Percentiles rank a stretch among this genome's conserved stretches.
Conservation (phyloP, 1,140 invertebrate species). For the Eriosoma lanigerum region DNA sequence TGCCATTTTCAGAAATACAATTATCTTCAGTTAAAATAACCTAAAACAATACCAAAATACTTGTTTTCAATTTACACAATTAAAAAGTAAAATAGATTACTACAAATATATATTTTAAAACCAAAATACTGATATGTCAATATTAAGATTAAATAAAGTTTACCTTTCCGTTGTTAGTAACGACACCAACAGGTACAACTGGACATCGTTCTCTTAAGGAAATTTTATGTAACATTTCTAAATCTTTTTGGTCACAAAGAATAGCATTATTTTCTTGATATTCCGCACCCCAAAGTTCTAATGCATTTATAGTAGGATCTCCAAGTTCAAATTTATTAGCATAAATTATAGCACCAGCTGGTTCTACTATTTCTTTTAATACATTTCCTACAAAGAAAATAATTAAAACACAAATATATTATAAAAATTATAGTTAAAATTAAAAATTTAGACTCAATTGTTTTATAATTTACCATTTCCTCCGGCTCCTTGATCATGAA, state of each 20-base stretch:
- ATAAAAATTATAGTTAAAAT: slow-evolving; percentile 2
- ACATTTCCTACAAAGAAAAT: slow-evolving; percentile 75
- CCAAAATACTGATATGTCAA: no score
- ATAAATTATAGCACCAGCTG: slow-evolving; percentile 87
- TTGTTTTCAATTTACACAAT: no score
- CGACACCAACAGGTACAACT: slow-evolving; percentile 88
- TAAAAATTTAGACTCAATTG: slow-evolving; percentile 2
- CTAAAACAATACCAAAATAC: slow-evolving; percentile 53
- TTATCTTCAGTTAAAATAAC: slow-evolving; percentile 70
- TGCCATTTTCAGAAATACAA: slow-evolving; percentile 27
- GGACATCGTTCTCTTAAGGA: slow-evolving; percentile 86
- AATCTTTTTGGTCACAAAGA: slow-evolving; percentile 70
- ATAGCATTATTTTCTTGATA: slow-evolving; percentile 97
- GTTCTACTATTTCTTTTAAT: slow-evolving; percentile 93
- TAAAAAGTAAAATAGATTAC: no score
- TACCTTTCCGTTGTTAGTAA: slow-evolving; percentile 83
- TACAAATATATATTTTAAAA: no score
- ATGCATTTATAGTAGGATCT: slow-evolving; percentile 87
- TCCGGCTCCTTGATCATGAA: slow-evolving; percentile 95
- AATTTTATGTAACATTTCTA: slow-evolving; percentile 70
- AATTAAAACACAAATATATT: slow-evolving; percentile 20
- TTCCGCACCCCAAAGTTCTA: slow-evolving; percentile 97
- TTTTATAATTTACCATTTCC: slow-evolving; percentile 75
- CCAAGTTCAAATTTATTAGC: slow-evolving; percentile 86
- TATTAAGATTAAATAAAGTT: slow-evolving; percentile 27